Evolutionary conservation across 2,113 vertebrate genomes (phyloP).

Genomic region (Periophthalmus modestus): DNA sequence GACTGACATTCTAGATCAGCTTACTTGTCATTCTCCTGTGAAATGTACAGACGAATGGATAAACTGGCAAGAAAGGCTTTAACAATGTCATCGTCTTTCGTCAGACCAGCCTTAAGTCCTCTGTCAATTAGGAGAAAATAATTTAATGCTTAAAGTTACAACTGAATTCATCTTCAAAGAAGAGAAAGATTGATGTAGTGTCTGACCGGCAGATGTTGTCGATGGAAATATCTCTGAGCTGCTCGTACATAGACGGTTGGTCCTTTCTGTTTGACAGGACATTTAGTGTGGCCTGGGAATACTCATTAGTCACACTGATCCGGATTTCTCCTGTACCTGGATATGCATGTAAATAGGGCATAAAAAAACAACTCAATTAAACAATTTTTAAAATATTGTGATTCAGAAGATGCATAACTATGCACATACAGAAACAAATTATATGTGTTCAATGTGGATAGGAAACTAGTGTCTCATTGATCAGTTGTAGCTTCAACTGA

Average conservation of each 20-base stretch:
- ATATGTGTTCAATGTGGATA: not conserved
- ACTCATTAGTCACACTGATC: conserved; percentile 92
- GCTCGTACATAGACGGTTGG: conserved; percentile 95
- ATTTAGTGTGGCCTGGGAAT: conserved; percentile 88
- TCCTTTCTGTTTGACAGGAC: conserved; percentile 84
- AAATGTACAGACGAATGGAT: conserved; percentile 97
- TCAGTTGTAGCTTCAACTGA: conserved; percentile 5
- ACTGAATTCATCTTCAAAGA: not conserved
- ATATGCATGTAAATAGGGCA: not conserved
- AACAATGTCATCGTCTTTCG: conserved; percentile 89
- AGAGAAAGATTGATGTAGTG: not conserved
- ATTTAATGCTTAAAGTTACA: not conserved
- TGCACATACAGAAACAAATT: not conserved
- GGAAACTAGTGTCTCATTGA: conserved; percentile 11
- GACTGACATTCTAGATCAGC: conserved; percentile 26
- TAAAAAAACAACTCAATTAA: too few species aligned
- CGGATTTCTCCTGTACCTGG: conserved; percentile 88
- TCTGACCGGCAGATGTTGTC: conserved; percentile 94
- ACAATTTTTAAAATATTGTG: not conserved
- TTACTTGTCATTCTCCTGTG: conserved; percentile 96
- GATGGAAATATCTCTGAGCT: conserved; percentile 94
- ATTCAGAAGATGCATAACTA: not conserved
- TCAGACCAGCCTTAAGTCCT: conserved; percentile 91
- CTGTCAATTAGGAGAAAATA: conserved; percentile 56
- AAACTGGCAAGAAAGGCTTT: conserved; percentile 95